Conservation (phyloP, 2,113 vertebrate species). For the Spea multiplicata region DNA sequence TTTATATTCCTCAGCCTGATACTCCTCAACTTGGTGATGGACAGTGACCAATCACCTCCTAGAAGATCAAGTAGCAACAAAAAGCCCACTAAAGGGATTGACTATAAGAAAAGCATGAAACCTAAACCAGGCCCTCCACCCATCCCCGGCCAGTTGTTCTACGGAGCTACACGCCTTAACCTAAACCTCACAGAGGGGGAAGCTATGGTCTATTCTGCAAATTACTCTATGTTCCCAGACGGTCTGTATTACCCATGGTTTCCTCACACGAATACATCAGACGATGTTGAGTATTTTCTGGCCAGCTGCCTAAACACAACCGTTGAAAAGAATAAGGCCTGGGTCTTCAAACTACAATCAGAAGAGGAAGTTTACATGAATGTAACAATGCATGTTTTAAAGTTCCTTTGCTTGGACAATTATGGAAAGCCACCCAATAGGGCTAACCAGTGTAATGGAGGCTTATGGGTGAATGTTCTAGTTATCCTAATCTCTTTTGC, state of each 20-base stretch:
- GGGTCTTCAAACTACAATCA: slow-evolving; percentile 14
- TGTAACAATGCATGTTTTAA: not conserved
- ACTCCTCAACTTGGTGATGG: slow-evolving; percentile 40
- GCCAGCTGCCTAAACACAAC: slow-evolving; percentile 54
- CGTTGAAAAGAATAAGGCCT: slow-evolving; percentile 49
- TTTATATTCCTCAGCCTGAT: slow-evolving; percentile 33
- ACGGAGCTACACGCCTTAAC: not conserved
- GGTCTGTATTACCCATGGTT: slow-evolving; percentile 52
- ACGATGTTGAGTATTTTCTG: slow-evolving; percentile 49
- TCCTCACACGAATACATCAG: slow-evolving; percentile 2
- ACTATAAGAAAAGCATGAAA: slow-evolving; percentile 52
- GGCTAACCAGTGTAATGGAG: not conserved
- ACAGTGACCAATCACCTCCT: not conserved
- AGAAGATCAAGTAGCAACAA: slow-evolving; percentile 51
- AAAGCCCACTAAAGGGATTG: not conserved
- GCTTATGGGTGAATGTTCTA: slow-evolving; percentile 11
- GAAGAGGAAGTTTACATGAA: slow-evolving; percentile 2
- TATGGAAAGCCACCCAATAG: not conserved
- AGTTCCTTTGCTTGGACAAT: slow-evolving; percentile 23
- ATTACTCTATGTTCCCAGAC: slow-evolving; percentile 58
- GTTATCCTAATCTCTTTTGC: not conserved
- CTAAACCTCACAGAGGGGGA: slow-evolving; percentile 46
- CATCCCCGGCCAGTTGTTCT: not conserved
- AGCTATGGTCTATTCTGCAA: slow-evolving; percentile 52
- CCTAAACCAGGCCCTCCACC: not conserved